Evolutionary conservation across 2,888 invertebrate species (phyloP).

Genomic region (Andrena dorsata): DNA sequence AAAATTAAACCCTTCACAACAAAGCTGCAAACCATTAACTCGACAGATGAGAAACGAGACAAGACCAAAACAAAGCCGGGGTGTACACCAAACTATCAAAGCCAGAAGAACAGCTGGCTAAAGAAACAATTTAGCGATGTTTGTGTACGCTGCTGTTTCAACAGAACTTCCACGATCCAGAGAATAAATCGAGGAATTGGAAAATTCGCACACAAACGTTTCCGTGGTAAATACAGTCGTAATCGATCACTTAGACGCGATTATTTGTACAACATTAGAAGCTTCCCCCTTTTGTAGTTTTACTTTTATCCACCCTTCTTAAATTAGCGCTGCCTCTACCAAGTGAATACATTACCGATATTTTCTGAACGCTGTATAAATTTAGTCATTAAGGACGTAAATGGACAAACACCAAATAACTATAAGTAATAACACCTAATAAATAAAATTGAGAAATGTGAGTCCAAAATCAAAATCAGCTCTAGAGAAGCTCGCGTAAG

Average conservation of each 20-base stretch:
- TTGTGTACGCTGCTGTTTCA: not conserved
- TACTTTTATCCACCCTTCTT: too few species aligned
- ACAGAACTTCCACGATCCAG: not conserved
- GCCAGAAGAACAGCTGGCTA: slow-evolving; percentile 1
- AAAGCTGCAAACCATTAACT: not conserved
- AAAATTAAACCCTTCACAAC: too few species aligned
- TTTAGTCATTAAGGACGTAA: too few species aligned
- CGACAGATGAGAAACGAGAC: not conserved
- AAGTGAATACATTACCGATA: too few species aligned
- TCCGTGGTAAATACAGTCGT: not conserved
- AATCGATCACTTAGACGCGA: not conserved
- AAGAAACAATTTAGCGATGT: not conserved
- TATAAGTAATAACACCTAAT: too few species aligned
- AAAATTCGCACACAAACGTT: not conserved
- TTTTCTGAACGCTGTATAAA: too few species aligned
- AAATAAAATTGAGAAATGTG: too few species aligned
- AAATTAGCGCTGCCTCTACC: too few species aligned
- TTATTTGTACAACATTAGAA: not conserved
- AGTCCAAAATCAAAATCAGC: too few species aligned
- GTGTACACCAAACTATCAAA: not conserved
- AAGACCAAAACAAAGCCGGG: not conserved
- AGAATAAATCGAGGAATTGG: not conserved
- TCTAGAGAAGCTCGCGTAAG: too few species aligned
- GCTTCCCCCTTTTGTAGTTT: too few species aligned
- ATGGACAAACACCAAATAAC: too few species aligned